These are phyloP conservation scores for Limulus polyphemus DNA, from an alignment of 2,888 invertebrate species.

Conservation along the genomic window DNA sequence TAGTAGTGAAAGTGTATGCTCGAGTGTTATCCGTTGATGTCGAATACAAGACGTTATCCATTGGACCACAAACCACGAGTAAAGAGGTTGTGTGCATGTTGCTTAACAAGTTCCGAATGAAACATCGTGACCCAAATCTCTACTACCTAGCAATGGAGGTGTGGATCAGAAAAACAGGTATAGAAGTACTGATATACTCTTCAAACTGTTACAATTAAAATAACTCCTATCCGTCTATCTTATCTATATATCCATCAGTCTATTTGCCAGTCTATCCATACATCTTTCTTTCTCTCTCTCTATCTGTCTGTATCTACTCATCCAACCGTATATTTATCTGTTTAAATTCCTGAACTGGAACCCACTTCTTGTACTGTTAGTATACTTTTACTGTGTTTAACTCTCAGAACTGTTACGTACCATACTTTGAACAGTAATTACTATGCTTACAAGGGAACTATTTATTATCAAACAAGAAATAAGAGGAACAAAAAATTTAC, in stretches of 20 bases:
- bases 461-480: too few species aligned
- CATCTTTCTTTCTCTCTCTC: neutral
- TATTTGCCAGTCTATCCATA: slow-evolving; percentile 1
- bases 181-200: slow-evolving; percentile 11
- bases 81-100: slow-evolving; percentile 71
- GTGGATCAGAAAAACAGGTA: slow-evolving; percentile 59
- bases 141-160: slow-evolving; percentile 93
- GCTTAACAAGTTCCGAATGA: slow-evolving; percentile 76
- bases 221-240: neutral
- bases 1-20: slow-evolving; percentile 60
- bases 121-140: slow-evolving; percentile 78
- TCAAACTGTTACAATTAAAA: neutral
- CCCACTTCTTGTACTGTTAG: too few species aligned
- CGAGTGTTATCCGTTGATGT: slow-evolving; percentile 79
- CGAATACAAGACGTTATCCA: slow-evolving; percentile 86
- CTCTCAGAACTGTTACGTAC: too few species aligned
- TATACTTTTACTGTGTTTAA: too few species aligned
- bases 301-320: neutral
- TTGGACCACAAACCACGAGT: slow-evolving; percentile 76
- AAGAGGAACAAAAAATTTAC: too few species aligned
- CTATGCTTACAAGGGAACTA: too few species aligned
- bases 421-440: too few species aligned
- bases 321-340: neutral
- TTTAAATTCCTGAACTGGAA: too few species aligned
- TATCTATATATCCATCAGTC: neutral